These are phyloP conservation scores for Ectropis crepuscularia DNA, from an alignment of 2,888 invertebrate genomes.

Conservation along the genomic window DNA sequence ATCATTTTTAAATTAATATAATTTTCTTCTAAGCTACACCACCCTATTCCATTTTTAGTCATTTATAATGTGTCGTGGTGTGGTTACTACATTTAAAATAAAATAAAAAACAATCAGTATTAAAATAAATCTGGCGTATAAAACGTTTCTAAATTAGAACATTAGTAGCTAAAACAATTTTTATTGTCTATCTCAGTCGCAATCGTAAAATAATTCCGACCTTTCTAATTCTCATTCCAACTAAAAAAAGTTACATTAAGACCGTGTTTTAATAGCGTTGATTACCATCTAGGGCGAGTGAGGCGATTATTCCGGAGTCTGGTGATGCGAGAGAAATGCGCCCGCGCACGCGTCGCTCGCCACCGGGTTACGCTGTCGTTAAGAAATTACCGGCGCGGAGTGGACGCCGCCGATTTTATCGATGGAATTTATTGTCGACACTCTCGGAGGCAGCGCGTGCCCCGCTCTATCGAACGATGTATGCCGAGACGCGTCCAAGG, in stretches of 20 bases:
- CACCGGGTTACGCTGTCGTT: slow-evolving; percentile 84
- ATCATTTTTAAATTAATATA: too few relatives aligned
- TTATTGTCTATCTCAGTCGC: slow-evolving; percentile 47
- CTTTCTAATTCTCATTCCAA: slow-evolving; percentile 67
- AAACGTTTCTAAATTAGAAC: slow-evolving; percentile 2
- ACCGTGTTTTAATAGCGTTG: slow-evolving; percentile 80
- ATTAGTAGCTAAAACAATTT: slow-evolving; percentile 42
- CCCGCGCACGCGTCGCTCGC: slow-evolving; percentile 82
- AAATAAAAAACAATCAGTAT: not conserved
- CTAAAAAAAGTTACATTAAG: slow-evolving; percentile 80
- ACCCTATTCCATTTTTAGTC: too few relatives aligned
- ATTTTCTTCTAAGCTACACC: too few relatives aligned
- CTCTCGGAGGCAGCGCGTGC: slow-evolving; percentile 62
- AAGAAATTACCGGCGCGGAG: slow-evolving; percentile 81
- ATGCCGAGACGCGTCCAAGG: not conserved
- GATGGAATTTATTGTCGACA: slow-evolving; percentile 83
- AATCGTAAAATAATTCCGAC: slow-evolving; percentile 47
- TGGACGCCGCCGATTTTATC: slow-evolving; percentile 82
- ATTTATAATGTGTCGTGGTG: too few relatives aligned
- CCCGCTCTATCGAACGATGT: slow-evolving; percentile 52
- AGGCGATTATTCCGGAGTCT: slow-evolving; percentile 81
- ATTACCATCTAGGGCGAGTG: slow-evolving; percentile 83
- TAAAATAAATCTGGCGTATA: not conserved
- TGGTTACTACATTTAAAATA: not conserved
- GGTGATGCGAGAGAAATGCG: slow-evolving; percentile 78